Conservation (phyloP, 2,888 invertebrate species). For the Epinotia ramella region DNA sequence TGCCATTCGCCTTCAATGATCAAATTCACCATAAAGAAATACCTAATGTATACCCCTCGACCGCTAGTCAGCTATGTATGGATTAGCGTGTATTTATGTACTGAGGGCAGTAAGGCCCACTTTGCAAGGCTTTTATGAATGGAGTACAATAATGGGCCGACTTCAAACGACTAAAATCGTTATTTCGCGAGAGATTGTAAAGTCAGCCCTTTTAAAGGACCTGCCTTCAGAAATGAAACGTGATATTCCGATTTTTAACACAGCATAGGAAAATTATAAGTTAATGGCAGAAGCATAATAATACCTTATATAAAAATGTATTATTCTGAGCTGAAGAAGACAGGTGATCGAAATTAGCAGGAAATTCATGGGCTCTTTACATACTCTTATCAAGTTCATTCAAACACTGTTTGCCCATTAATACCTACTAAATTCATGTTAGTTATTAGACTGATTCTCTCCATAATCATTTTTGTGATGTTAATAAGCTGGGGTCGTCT, state of each 20-base stretch:
- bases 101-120: conserved; percentile 45
- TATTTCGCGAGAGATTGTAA: conserved; percentile 50
- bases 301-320: too few relatives aligned
- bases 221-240: conserved; percentile 18
- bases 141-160: conserved; percentile 51
- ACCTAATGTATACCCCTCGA: conserved; percentile 4
- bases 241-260: conserved; percentile 40
- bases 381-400: too few relatives aligned
- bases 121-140: conserved; percentile 52
- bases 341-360: too few relatives aligned
- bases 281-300: background rate
- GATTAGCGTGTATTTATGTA: conserved; percentile 12
- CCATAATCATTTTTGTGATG: too few relatives aligned
- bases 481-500: too few relatives aligned
- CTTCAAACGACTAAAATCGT: conserved; percentile 53
- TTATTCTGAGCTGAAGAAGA: too few relatives aligned
- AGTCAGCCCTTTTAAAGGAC: conserved; percentile 47
- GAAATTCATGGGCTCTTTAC: too few relatives aligned
- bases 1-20: background rate
- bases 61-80: conserved; percentile 18
- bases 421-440: too few relatives aligned
- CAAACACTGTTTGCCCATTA: too few relatives aligned
- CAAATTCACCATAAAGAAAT: conserved; percentile 1
- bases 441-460: too few relatives aligned
- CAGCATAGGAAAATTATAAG: background rate